A percentile compares a stretch with the other conserved stretches of the same genome.
These are phyloP conservation scores for Folsomia manolachei DNA, from an alignment of 2,888 invertebrate species.

Conservation along the genomic window DNA sequence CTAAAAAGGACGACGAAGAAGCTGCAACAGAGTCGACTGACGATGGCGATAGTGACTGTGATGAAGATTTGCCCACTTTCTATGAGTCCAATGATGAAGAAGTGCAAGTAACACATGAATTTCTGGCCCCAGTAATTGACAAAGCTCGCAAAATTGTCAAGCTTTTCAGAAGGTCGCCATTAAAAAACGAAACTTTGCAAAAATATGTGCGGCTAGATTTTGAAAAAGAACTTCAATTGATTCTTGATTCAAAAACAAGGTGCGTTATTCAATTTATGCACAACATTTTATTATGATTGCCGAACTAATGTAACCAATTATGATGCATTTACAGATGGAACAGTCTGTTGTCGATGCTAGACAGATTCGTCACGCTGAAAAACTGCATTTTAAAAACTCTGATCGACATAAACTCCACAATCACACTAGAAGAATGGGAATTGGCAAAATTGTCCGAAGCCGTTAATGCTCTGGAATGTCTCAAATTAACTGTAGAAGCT, in stretches of 20 bases:
- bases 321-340: too few relatives aligned
- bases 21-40: not conserved
- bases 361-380: not conserved
- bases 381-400: conserved; percentile 12
- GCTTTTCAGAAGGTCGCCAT: conserved; percentile 9
- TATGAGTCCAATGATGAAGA: not conserved
- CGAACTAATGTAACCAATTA: too few relatives aligned
- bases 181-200: conserved; percentile 1
- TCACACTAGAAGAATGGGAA: conserved; percentile 9
- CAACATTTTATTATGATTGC: too few relatives aligned
- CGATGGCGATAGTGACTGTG: not conserved
- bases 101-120: not conserved
- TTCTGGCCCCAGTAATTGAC: not conserved
- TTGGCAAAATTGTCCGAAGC: too few relatives aligned
- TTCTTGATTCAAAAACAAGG: conserved; percentile 20
- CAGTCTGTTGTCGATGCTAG: not conserved
- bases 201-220: not conserved
- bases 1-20: not conserved
- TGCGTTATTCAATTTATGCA: too few relatives aligned
- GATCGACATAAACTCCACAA: not conserved
- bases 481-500: conserved; percentile 19
- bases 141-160: conserved; percentile 14
- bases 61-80: not conserved
- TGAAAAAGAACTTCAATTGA: not conserved
- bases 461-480: not conserved